phyloP scores from a whole-genome alignment of 2,888 invertebrate species.

The Morpho helenor region DNA sequence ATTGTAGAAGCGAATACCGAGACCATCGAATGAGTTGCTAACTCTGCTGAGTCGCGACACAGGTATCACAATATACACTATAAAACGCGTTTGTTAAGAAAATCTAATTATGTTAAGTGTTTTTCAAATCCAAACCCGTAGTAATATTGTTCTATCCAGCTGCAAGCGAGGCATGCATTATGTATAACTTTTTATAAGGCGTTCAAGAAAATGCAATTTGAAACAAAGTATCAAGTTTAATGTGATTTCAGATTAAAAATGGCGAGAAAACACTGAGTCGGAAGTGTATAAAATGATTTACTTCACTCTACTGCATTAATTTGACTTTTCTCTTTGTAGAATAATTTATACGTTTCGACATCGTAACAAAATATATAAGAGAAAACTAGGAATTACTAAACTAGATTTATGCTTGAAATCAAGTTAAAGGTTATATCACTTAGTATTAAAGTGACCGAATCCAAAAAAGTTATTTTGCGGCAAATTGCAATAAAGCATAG shows the following conservation, averaged over 20 bases:
- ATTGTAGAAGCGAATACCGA: too few relatives aligned
- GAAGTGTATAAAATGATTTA: slow-evolving; percentile 32
- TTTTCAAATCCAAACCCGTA: slow-evolving; percentile 13
- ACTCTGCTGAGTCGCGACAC: too few relatives aligned
- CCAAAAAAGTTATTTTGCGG: too few relatives aligned
- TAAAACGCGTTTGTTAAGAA: too few relatives aligned
- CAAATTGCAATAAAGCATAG: too few relatives aligned
- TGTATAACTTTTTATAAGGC: slow-evolving; percentile 73
- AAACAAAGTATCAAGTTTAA: slow-evolving; percentile 77
- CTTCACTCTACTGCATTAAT: slow-evolving; percentile 20
- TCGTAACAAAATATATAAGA: neutral
- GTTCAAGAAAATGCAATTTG: slow-evolving; percentile 73
- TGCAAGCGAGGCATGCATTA: slow-evolving; percentile 71
- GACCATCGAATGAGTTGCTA: too few relatives aligned
- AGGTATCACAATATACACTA: too few relatives aligned
- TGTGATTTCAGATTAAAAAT: slow-evolving; percentile 70
- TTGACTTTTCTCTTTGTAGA: slow-evolving; percentile 14
- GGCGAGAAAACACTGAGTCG: slow-evolving; percentile 42
- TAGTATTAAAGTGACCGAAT: too few relatives aligned
- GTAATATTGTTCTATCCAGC: slow-evolving; percentile 52
- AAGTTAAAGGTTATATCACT: too few relatives aligned
- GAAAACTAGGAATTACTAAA: too few relatives aligned
- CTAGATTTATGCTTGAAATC: too few relatives aligned
- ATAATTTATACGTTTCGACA: slow-evolving; percentile 1
- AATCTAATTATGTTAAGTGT: neutral